Percentiles rank a stretch among this genome's conserved stretches.
Conservation (phyloP, 2,797 vertebrate species). For the Catharus ustulatus region DNA sequence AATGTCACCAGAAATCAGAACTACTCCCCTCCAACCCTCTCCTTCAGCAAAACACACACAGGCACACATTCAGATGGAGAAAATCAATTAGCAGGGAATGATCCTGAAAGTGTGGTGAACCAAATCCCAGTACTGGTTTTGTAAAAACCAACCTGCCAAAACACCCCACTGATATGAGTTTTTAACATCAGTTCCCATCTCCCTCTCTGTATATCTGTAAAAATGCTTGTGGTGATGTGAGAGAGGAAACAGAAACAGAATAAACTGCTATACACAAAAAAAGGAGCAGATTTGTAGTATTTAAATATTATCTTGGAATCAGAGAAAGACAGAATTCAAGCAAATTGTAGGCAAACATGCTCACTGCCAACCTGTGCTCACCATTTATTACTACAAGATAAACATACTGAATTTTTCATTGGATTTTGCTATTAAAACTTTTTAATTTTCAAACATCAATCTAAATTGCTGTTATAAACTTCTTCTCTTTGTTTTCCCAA, state of each 20-base stretch:
- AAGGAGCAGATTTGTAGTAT: background rate
- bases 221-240: rapidly evolving
- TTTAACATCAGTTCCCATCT: background rate
- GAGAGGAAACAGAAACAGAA: background rate
- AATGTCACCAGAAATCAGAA: background rate
- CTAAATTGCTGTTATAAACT: background rate
- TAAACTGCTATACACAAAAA: background rate
- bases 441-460: background rate
- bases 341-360: background rate
- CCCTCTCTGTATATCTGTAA: background rate
- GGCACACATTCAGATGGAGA: rapidly evolving
- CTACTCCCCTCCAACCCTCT: too few species aligned
- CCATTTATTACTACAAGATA: background rate
- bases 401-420: background rate
- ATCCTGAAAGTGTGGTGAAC: background rate
- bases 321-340: background rate
- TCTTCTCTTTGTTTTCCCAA: background rate
- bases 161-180: background rate
- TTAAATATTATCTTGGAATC: background rate
- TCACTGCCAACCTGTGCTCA: background rate
- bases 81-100: background rate
- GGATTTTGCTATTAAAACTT: background rate
- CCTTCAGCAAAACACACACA: background rate
- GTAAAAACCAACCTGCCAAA: background rate
- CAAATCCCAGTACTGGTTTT: background rate